Evolutionary conservation across 2,797 vertebrate genomes (phyloP), one percentile per base, ranked within the genome.

Genomic region (Pseudotriccus pelzelni): DNA sequence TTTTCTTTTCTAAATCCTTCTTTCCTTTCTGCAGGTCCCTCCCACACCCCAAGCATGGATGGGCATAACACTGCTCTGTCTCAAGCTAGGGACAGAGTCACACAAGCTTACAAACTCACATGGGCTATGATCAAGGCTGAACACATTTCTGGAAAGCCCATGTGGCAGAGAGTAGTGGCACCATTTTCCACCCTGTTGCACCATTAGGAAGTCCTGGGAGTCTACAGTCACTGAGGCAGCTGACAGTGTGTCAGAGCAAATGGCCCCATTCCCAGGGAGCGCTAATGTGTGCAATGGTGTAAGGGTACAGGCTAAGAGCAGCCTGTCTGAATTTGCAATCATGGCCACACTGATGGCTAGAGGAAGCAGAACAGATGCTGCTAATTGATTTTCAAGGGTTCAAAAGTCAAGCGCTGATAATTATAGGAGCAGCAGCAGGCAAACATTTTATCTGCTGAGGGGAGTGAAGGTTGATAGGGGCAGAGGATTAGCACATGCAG

Each of bases 311-410:
- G 27, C 27, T 70, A 87, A 37, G 47, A 84, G 59, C 67, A 91
- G 63, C 44, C 84, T 74, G 67, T 23, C 37, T 0, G 67, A 60
- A 49, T 81, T 79, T 79, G 47, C 36, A 90, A 60, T 60, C 60
- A 41, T 8, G n/a, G 49, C 50, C 82, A 74, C 78, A 87, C 7
- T 6, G 1, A 77, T 19, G 52, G 86, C 74, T 70, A 64, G 16
- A 92, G 37, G 41, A 94, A 80, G 49, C 27, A 93, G 81, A 95
- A 87, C 75, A 94, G 88, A 89, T 75, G 49, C 72, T 87, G 75
- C 32, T 92, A 85, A 95, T 93, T 90, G 84, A 88, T 90, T 90
- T 92, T 87, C 56, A 89, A 28, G 68, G 60, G 74, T 67, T 95
- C 78, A 93, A 13, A 94, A 94, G 81, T 82, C 90, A 95, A 81